Conservation (phyloP, 2,113 vertebrate genomes). For the Dipodomys merriami region DNA sequence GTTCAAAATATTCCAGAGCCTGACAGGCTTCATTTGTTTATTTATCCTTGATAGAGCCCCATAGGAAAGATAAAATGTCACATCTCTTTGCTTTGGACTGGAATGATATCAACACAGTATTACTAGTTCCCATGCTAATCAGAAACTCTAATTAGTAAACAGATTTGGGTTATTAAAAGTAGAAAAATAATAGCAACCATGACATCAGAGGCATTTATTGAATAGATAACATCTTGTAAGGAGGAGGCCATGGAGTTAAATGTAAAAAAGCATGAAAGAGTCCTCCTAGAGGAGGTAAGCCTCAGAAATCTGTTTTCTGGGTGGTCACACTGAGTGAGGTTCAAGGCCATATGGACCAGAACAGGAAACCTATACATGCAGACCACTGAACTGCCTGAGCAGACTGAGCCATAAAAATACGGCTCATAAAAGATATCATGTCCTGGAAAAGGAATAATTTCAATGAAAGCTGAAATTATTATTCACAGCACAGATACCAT, state of each 20-base stretch:
- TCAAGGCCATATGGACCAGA: background rate
- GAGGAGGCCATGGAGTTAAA: background rate
- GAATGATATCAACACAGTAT: conserved; percentile 12
- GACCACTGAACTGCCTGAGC: background rate
- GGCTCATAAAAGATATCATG: conserved; percentile 52
- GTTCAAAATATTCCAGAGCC: conserved; percentile 1
- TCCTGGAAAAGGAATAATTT: conserved; percentile 56
- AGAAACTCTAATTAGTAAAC: conserved; percentile 53
- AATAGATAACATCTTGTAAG: background rate
- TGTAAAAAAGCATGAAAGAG: background rate
- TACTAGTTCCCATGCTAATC: conserved; percentile 26
- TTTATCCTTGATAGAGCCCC: conserved; percentile 45
- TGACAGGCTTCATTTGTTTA: conserved; percentile 39
- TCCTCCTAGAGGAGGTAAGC: background rate
- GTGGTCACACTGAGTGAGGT: background rate
- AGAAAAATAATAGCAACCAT: conserved; percentile 13
- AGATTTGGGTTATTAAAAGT: conserved; percentile 35
- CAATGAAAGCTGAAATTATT: conserved; percentile 64
- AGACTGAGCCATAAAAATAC: conserved; percentile 17
- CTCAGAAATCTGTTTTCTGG: background rate
- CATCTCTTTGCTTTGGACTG: conserved; percentile 51
- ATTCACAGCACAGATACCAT: conserved; percentile 44
- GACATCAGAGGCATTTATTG: conserved; percentile 25
- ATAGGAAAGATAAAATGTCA: conserved; percentile 49
- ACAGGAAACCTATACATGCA: background rate